Evolutionary conservation across 2,113 vertebrate species (phyloP).

Genomic region (Lepidiolamprologus cunningtoni): DNA sequence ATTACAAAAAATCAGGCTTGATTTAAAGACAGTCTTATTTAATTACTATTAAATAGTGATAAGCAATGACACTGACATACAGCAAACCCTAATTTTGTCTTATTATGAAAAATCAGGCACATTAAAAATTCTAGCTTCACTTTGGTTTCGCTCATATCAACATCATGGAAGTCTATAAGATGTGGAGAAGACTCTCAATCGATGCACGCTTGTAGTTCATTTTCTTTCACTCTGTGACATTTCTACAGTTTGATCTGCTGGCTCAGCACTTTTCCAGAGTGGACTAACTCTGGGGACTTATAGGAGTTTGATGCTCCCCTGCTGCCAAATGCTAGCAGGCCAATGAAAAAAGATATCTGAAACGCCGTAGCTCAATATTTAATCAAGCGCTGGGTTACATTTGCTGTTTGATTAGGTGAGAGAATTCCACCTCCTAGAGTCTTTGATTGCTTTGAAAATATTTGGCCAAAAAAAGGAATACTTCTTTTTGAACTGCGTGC

Average conservation of each 20-base stretch:
- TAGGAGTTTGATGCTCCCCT: constrained; percentile 62
- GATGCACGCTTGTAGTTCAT: constrained; percentile 26
- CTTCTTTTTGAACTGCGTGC: constrained; percentile 20
- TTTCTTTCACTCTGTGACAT: constrained; percentile 40
- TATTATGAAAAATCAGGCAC: neutral
- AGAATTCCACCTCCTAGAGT: constrained; percentile 45
- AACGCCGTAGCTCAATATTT: constrained; percentile 70
- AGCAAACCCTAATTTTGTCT: neutral
- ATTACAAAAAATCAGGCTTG: neutral
- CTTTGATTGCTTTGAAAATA: constrained; percentile 61
- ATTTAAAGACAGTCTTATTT: neutral
- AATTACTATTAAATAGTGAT: neutral
- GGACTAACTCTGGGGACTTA: constrained; percentile 46
- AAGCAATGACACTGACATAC: neutral
- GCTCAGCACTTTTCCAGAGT: constrained; percentile 62
- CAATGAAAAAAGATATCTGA: constrained; percentile 55
- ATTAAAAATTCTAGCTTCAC: neutral
- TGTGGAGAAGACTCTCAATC: neutral
- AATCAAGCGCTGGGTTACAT: constrained; percentile 63
- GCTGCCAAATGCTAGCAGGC: constrained; percentile 62
- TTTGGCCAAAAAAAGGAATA: constrained; percentile 44
- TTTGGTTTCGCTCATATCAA: neutral
- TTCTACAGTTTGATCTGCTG: constrained; percentile 40
- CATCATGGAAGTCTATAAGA: constrained; percentile 5
- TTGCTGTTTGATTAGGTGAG: constrained; percentile 62